Evolutionary conservation across 2,113 vertebrate species (phyloP), one percentile per base, ranked within the genome.

Genomic region (Pangasianodon gigas): DNA sequence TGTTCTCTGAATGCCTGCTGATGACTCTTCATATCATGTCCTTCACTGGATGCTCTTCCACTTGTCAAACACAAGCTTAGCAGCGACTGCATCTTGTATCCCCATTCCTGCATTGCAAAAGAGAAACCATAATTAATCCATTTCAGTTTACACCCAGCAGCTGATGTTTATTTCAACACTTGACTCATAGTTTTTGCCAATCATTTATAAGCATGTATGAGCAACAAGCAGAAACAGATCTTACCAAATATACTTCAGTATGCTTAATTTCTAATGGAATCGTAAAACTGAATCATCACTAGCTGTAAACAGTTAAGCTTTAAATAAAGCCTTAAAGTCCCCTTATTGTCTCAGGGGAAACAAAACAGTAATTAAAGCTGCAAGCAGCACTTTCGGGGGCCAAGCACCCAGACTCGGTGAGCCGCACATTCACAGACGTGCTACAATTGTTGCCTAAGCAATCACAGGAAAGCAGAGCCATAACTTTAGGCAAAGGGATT

Each of bases 21-120:
- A 54, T 41, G 75, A 52, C 54, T 69, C 46, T 19, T 58, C 19
- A 80, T 24, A 0, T 18, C 75, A 7, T 29, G 52, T 91, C 32
- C 80, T 7, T 91, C 16, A 95, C 79, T 94, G 95, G 77, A 93
- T 90, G 88, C 94, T 95, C 62, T 95, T 96, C 98, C 97, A 99
- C 0, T 96, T 95, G 1, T 99, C 97, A 71, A 97, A 98, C 48
- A 99, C 96, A 19, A 99, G 95, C 92, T 98, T 96, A 56, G 98
- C 98, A 88, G 97, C 96, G 13, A 98, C 97, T 0, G 97, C 96
- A 92, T 99, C 98, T 94, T 99, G 96, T 92, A 99, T 94, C 0
- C 97, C 98, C 97, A 99, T 97, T 24, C 98, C 98, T 99, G 85
- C 96, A 95, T 1, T 85, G 29, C 92, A 37, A 92, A 88, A 88